Base-by-base conservation (phyloP, 2,888 invertebrate genomes). In the Drosophila eohydei region DNA sequence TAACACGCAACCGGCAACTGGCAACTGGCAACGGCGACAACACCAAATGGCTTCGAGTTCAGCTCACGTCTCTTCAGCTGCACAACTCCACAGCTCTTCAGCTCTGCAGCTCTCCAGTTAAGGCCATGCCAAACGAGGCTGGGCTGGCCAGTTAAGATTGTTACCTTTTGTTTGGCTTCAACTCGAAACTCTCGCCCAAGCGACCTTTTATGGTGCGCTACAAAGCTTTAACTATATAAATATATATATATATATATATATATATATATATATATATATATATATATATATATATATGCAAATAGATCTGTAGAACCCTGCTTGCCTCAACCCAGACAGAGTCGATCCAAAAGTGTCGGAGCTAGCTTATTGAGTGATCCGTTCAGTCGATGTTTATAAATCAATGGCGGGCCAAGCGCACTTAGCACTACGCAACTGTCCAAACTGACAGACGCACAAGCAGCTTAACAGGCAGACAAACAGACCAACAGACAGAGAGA, bases 341-440 rank as follows among this genome's bases (percentile, higher is more conserved):
- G 50, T 70, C 43, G 11, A 43, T 34, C 50, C 26, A 58, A 63
- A 64, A 69, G 69, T 74, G 69, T 56, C 41, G 68, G 43, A 54
- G 44, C 61, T 65, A 30, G 70, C 79, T 82, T 84, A 87, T 87
- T 84, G 83, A 85, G 83, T 83, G 84, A 84, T 88, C 78, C 72
- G 55, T 66, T 70, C 63, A 52, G 36, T 11, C 38, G 46, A 16
- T 73, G 76, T 78, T 71, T 76, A 84, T 84, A 82, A 84, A 84
- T 84, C 87, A 83, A 68, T 65, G 50, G 32, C 21, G 51, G 21
- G 9, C 34, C 38, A 46, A 71, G 62, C 51, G 65, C 70, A 68
- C 69, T 66, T 68, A 62, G 73, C 73, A 57, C 50, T 16, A 40
- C 38, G 21, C 56, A 60, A 58, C 51, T 50, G 61, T 36, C 38